A percentile compares a stretch with the other conserved stretches of the same genome.
Evolutionary conservation across 2,888 invertebrate genomes (phyloP).

Genomic region (Mimas tiliae): DNA sequence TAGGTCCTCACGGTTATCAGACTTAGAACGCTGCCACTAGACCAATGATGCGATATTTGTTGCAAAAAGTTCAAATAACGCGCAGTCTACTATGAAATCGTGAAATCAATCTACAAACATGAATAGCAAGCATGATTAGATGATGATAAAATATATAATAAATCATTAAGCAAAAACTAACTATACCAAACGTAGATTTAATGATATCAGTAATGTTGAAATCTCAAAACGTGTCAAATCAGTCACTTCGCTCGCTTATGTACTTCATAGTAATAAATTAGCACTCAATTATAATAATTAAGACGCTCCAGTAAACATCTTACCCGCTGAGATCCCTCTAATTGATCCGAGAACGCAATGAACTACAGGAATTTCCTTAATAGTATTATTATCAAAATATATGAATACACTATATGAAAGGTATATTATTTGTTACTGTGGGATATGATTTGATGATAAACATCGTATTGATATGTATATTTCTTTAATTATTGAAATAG

Average conservation of each 20-base stretch:
- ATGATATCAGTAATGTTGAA: neutral
- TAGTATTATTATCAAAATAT: constrained; percentile 24
- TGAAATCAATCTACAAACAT: too few relatives aligned
- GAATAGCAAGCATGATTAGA: too few relatives aligned
- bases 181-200: neutral
- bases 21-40: too few relatives aligned
- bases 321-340: constrained; percentile 52
- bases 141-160: too few relatives aligned
- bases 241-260: constrained; percentile 33
- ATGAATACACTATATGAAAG: neutral
- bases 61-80: too few relatives aligned
- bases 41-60: too few relatives aligned
- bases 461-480: too few relatives aligned
- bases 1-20: too few relatives aligned
- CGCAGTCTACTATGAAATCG: too few relatives aligned
- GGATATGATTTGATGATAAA: neutral
- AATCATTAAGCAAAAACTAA: neutral
- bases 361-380: constrained; percentile 57
- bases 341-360: constrained; percentile 61
- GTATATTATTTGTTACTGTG: neutral
- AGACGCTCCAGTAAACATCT: constrained; percentile 35
- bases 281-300: constrained; percentile 54
- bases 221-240: constrained; percentile 25
- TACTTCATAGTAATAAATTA: constrained; percentile 38
- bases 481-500: too few relatives aligned